Conservation (phyloP, 2,888 invertebrate species). For the Aproaerema taeniolella region DNA sequence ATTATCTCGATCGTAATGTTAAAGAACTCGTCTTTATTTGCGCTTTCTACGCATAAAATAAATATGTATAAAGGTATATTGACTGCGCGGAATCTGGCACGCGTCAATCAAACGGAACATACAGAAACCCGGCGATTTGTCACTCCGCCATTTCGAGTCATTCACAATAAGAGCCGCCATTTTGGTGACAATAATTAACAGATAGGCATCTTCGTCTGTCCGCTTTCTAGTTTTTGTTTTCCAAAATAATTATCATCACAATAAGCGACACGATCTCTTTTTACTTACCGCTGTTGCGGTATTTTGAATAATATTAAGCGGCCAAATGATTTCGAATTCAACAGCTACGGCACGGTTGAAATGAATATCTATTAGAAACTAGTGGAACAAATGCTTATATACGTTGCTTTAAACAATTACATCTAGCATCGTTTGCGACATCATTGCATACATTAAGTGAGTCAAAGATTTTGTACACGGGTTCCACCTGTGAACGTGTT, state of each 20-base stretch:
- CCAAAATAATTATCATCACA: conserved; percentile 75
- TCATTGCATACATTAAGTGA: conserved; percentile 24
- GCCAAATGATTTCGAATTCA: conserved; percentile 56
- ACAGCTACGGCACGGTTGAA: conserved; percentile 44
- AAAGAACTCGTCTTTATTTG: conserved; percentile 70
- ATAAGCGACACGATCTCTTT: conserved; percentile 70
- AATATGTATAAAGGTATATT: conserved; percentile 68
- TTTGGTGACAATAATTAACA: conserved; percentile 76
- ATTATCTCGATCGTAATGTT: conserved; percentile 61
- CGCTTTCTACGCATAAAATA: conserved; percentile 73
- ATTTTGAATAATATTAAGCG: conserved; percentile 71
- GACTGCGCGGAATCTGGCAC: conserved; percentile 63
- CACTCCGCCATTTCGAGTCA: conserved; percentile 67
- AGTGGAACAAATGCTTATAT: conserved; percentile 46
- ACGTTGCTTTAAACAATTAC: conserved; percentile 25
- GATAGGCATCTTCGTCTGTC: conserved; percentile 64
- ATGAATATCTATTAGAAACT: conserved; percentile 51
- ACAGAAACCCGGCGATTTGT: conserved; percentile 68
- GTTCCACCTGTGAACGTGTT: too few relatives aligned
- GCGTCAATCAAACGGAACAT: conserved; percentile 73
- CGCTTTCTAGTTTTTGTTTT: conserved; percentile 77
- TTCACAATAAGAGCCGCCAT: conserved; percentile 67
- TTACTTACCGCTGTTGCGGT: conserved; percentile 71
- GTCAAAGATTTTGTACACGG: too few relatives aligned
- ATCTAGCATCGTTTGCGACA: conserved; percentile 21